Conservation (phyloP, 2,113 vertebrate genomes). For the Dendrocopos noguchii region DNA sequence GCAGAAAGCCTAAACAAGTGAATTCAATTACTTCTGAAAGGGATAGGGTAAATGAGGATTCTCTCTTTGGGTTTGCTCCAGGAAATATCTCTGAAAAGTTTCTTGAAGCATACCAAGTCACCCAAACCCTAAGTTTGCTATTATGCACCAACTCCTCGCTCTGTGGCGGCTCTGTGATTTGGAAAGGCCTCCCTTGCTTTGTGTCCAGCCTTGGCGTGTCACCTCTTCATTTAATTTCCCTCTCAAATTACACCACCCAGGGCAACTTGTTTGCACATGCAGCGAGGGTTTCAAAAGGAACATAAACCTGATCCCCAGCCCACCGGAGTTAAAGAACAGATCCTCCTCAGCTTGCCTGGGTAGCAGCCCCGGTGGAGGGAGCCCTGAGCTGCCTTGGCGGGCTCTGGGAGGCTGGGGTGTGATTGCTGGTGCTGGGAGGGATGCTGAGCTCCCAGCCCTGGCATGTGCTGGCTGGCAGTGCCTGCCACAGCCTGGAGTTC, state of each 20-base stretch:
- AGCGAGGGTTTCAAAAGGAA: constrained; percentile 15
- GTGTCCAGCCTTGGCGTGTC: constrained; percentile 31
- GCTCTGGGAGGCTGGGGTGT: fast-evolving
- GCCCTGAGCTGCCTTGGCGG: not conserved
- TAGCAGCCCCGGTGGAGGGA: fast-evolving
- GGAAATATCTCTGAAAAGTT: constrained; percentile 79
- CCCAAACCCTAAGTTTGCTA: constrained; percentile 72
- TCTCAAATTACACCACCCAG: constrained; percentile 58
- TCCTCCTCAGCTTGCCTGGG: not conserved
- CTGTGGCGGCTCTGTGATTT: constrained; percentile 54
- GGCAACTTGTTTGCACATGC: constrained; percentile 46
- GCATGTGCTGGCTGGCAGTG: not conserved
- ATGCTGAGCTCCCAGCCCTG: not conserved
- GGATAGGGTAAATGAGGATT: constrained; percentile 71
- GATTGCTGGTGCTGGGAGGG: not conserved
- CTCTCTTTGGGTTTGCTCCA: constrained; percentile 67
- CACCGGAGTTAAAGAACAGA: not conserved
- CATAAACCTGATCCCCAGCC: not conserved
- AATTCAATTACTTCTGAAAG: constrained; percentile 71
- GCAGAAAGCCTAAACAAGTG: constrained; percentile 71
- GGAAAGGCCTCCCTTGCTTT: constrained; percentile 63
- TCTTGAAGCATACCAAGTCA: constrained; percentile 71
- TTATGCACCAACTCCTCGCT: constrained; percentile 59
- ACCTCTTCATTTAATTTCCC: constrained; percentile 65
- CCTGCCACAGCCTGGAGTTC: not conserved